These are phyloP conservation scores for Andrena flavipes DNA, from an alignment of 2,888 invertebrate species.

Conservation along the genomic window DNA sequence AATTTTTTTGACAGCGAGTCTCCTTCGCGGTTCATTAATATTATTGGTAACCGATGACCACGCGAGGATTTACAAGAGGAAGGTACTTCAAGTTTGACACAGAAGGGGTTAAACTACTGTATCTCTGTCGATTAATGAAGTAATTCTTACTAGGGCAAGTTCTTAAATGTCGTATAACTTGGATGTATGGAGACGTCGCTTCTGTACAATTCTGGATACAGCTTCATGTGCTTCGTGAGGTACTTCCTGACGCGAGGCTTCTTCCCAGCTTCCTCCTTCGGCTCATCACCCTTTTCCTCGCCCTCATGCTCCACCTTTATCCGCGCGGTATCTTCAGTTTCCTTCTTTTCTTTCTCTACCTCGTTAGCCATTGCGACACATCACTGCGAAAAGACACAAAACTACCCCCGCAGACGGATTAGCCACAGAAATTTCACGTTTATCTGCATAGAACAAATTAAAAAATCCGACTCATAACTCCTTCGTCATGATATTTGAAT, in stretches of 20 bases:
- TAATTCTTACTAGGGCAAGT: constrained; percentile 87
- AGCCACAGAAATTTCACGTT: no score
- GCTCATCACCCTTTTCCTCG: background rate
- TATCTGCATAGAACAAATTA: no score
- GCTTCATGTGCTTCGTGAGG: constrained; percentile 71
- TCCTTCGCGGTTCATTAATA: no score
- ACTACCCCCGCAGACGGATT: no score
- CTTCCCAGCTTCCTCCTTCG: constrained; percentile 35
- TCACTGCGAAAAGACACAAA: constrained; percentile 10
- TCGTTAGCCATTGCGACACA: constrained; percentile 5
- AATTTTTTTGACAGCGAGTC: no score
- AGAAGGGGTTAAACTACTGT: background rate
- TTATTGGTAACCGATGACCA: no score
- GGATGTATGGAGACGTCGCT: constrained; percentile 88
- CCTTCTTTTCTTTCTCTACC: background rate
- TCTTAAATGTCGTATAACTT: constrained; percentile 86
- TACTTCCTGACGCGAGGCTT: constrained; percentile 60
- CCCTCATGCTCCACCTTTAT: background rate
- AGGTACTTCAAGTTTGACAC: no score
- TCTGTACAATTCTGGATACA: constrained; percentile 86
- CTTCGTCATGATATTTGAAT: no score
- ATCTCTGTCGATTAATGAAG: background rate
- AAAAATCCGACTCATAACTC: no score
- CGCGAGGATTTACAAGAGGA: no score
- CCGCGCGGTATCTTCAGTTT: background rate